A percentile compares a stretch with the other conserved stretches of the same genome.
phyloP scores from a whole-genome alignment of 2,113 vertebrate genomes.

The Electrona antarctica region DNA sequence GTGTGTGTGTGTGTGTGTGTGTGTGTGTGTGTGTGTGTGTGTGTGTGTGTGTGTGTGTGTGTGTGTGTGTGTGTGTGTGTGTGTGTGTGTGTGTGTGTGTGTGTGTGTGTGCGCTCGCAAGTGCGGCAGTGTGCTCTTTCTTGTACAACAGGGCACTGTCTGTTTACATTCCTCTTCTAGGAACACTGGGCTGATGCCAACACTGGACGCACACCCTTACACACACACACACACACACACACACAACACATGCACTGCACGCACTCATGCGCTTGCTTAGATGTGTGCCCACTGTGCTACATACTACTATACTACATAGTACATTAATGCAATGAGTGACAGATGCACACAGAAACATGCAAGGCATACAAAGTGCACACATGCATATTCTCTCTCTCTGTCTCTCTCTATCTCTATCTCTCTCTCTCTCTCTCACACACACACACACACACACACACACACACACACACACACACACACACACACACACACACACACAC shows the following conservation, averaged over 20 bases:
- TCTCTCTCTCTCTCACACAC: too few species aligned
- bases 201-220: slow-evolving; percentile 21
- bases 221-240: slow-evolving; percentile 21
- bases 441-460: neutral
- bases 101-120: neutral
- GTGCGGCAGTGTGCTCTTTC: neutral
- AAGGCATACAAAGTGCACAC: too few species aligned
- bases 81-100: neutral
- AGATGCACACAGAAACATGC: too few species aligned
- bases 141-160: slow-evolving; percentile 31
- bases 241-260: slow-evolving; percentile 24
- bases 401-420: too few species aligned
- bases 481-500: slow-evolving; percentile 13
- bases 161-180: slow-evolving; percentile 67
- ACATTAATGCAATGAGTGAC: neutral
- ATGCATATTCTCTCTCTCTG: too few species aligned
- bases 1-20: neutral
- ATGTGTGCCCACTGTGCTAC: neutral
- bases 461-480: neutral
- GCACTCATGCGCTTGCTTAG: neutral
- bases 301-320: neutral
- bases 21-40: neutral
- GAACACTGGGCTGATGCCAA: slow-evolving; percentile 38
- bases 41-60: neutral
- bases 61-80: neutral